Percentiles rank a stretch among this genome's conserved stretches.
Evolutionary conservation across 2,797 vertebrate species (phyloP).

Genomic region (Crenuchus spilurus): DNA sequence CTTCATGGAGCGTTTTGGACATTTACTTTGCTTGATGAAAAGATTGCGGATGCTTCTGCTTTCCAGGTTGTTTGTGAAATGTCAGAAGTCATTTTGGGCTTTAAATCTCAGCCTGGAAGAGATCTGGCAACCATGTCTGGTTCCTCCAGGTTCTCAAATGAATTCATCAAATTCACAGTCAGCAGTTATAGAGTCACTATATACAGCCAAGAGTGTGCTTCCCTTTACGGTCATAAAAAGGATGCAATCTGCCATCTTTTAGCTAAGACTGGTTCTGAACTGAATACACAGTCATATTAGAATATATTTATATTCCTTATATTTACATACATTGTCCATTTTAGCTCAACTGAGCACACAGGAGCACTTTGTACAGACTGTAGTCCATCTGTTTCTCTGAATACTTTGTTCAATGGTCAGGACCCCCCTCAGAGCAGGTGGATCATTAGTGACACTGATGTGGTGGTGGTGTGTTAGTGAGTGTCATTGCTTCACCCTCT

Average conservation of each 20-base stretch:
- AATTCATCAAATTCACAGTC: constrained; percentile 27
- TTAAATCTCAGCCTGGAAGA: constrained; percentile 28
- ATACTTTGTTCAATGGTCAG: too few relatives aligned
- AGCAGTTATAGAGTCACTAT: neutral
- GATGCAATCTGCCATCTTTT: constrained; percentile 42
- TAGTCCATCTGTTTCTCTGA: too few relatives aligned
- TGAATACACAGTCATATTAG: constrained; percentile 27
- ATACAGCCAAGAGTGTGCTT: neutral
- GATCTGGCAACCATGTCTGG: constrained; percentile 33
- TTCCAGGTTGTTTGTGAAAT: constrained; percentile 39
- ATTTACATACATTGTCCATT: too few relatives aligned
- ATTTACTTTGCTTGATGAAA: constrained; percentile 22
- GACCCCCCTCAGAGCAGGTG: too few relatives aligned
- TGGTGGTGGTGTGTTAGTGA: too few relatives aligned
- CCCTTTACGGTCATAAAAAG: constrained; percentile 4
- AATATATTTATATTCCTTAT: too few relatives aligned
- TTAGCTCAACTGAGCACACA: too few relatives aligned
- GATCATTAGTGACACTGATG: too few relatives aligned
- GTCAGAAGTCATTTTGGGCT: constrained; percentile 26
- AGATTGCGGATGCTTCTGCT: neutral
- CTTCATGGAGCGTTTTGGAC: constrained; percentile 15
- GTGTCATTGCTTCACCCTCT: too few relatives aligned
- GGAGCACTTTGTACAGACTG: too few relatives aligned
- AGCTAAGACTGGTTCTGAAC: constrained; percentile 45
- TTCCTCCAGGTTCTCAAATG: constrained; percentile 8